phyloP scores from a whole-genome alignment of 1,140 invertebrate species.

The Drosophila ananassae region DNA sequence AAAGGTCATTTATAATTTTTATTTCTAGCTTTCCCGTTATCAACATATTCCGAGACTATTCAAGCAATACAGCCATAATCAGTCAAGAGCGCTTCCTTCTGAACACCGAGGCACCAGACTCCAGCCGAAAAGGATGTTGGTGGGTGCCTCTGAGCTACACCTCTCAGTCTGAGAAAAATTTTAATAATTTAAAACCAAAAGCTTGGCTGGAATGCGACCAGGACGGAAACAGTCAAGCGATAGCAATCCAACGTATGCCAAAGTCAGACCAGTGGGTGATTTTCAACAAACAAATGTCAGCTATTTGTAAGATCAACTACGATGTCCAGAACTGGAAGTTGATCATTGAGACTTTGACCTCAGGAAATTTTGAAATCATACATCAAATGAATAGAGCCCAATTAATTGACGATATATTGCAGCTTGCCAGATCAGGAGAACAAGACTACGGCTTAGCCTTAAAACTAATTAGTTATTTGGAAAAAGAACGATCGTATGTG shows the following conservation, averaged over 20 bases:
- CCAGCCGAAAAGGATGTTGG: constrained; percentile 76
- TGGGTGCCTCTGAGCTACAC: constrained; percentile 88
- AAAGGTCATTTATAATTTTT: too few relatives aligned
- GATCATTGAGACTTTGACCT: constrained; percentile 85
- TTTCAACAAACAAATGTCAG: constrained; percentile 86
- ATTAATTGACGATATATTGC: constrained; percentile 90
- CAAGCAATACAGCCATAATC: background rate
- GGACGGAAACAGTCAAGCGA: background rate
- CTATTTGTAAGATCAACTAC: constrained; percentile 91
- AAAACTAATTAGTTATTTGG: constrained; percentile 87
- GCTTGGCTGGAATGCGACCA: background rate
- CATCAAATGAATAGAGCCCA: constrained; percentile 90
- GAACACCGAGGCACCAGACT: background rate
- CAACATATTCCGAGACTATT: constrained; percentile 87
- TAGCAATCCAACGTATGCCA: background rate
- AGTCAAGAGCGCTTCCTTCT: constrained; percentile 24
- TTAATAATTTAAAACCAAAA: constrained; percentile 80
- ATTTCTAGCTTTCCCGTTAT: constrained; percentile 84
- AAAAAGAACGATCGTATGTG: constrained; percentile 86
- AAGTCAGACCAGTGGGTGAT: constrained; percentile 86
- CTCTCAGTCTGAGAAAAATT: constrained; percentile 85
- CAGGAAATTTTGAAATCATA: constrained; percentile 85
- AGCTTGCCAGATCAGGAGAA: constrained; percentile 88
- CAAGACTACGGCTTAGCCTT: constrained; percentile 88
- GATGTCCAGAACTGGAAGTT: constrained; percentile 88